Conservation (phyloP, 2,797 vertebrate species). For the Tokudaia tokunoshimensis region DNA sequence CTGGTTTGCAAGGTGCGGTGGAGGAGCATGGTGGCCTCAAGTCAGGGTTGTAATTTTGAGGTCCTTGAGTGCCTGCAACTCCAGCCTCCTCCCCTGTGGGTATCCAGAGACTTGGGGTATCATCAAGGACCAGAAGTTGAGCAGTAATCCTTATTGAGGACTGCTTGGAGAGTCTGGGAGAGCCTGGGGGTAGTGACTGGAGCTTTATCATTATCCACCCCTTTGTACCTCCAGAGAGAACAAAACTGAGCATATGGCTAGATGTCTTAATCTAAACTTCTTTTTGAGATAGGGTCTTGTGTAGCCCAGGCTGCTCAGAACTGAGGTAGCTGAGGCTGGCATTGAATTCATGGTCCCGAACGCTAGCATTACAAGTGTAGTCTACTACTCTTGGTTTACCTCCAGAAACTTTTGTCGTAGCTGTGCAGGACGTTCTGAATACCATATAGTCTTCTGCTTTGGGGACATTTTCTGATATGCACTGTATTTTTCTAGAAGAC, state of each 20-base stretch:
- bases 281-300: neutral
- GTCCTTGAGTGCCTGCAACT: neutral
- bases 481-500: neutral
- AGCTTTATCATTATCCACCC: neutral
- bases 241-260: neutral
- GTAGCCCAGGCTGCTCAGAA: neutral
- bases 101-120: neutral
- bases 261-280: neutral
- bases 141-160: neutral
- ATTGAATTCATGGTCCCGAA: neutral
- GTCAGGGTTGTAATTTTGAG: neutral
- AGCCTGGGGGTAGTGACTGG: neutral
- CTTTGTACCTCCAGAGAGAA: neutral
- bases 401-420: constrained; percentile 16
- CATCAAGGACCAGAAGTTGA: neutral
- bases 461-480: constrained; percentile 22
- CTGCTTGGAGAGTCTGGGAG: constrained; percentile 2
- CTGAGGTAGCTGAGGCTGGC: neutral
- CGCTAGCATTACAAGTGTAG: neutral
- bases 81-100: neutral
- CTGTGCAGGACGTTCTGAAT: neutral
- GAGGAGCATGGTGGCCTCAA: neutral
- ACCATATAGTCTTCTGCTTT: neutral
- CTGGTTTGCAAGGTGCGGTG: rapidly evolving
- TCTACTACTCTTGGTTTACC: neutral